phyloP scores from a whole-genome alignment of 1,140 invertebrate species.

The Zaprionus nigranus region DNA sequence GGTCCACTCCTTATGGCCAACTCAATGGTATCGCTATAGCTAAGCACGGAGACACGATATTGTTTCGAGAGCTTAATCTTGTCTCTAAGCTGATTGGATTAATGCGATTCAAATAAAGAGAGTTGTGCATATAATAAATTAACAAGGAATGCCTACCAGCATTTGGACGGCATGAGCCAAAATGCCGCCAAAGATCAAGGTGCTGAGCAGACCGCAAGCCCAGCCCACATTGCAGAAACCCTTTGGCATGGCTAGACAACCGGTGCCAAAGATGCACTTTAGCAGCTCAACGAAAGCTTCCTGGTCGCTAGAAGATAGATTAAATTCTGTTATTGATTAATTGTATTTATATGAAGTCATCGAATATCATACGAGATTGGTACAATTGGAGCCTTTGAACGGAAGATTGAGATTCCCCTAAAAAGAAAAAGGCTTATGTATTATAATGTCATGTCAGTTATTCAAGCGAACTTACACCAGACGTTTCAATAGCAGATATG shows the following conservation, averaged over 20 bases:
- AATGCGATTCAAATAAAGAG: neutral
- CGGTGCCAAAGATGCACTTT: conserved; percentile 62
- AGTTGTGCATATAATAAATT: neutral
- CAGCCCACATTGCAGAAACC: conserved; percentile 53
- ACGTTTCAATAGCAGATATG: neutral
- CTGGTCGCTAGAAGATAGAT: conserved; percentile 34
- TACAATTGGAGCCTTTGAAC: neutral
- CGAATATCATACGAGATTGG: conserved; percentile 40
- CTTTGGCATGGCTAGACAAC: conserved; percentile 62
- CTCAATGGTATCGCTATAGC: conserved; percentile 57
- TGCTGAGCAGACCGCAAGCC: conserved; percentile 53
- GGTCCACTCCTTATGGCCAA: conserved; percentile 50
- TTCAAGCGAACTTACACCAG: conserved; percentile 5
- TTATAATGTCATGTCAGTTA: neutral
- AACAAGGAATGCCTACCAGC: conserved; percentile 45
- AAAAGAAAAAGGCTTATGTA: neutral
- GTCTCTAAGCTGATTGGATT: conserved; percentile 37
- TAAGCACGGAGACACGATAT: conserved; percentile 17
- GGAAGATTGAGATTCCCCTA: neutral
- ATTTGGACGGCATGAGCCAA: conserved; percentile 59
- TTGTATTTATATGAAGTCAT: too few relatives aligned
- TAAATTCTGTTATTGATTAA: neutral
- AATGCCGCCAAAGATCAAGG: conserved; percentile 33
- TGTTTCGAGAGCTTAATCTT: conserved; percentile 18
- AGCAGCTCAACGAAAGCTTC: conserved; percentile 60